Percentiles rank a stretch among this genome's conserved stretches.
These are phyloP conservation scores for Zaprionus davidi DNA, from an alignment of 1,140 invertebrate genomes.

Conservation along the genomic window DNA sequence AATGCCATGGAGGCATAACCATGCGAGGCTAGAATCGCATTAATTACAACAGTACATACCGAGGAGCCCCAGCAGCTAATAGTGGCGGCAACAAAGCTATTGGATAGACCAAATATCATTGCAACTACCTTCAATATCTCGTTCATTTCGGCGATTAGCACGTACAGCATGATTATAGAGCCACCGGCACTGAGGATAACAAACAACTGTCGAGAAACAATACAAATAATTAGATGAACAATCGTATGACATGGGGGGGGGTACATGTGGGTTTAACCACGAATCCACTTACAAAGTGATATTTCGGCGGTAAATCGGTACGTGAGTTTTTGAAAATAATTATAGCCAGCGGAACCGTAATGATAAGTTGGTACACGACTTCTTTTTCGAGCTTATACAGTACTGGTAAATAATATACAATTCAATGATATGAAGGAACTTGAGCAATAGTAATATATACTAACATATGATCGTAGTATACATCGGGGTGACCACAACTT, in stretches of 20 bases:
- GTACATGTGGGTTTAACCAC: neutral
- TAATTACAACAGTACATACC: slow-evolving; percentile 14
- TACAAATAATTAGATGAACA: neutral
- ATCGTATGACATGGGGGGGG: too few species aligned
- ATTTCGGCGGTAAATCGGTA: slow-evolving; percentile 52
- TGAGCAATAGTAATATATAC: neutral
- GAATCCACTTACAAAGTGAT: slow-evolving; percentile 43
- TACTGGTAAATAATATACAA: neutral
- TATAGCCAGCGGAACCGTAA: slow-evolving; percentile 40
- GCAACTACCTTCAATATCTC: slow-evolving; percentile 9
- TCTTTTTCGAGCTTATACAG: neutral
- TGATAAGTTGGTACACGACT: neutral
- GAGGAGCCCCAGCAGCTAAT: slow-evolving; percentile 17
- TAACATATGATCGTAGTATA: slow-evolving; percentile 1
- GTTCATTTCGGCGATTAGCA: slow-evolving; percentile 6
- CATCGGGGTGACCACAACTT: slow-evolving; percentile 14
- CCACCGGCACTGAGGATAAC: neutral
- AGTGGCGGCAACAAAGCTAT: slow-evolving; percentile 4
- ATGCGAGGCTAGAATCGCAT: slow-evolving; percentile 15
- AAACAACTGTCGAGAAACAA: slow-evolving; percentile 1
- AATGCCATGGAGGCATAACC: slow-evolving; percentile 17
- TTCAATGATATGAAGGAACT: too few species aligned
- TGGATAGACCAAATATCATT: neutral
- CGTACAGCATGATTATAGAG: slow-evolving; percentile 3
- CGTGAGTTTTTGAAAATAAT: slow-evolving; percentile 34